A percentile compares a stretch with the other conserved stretches of the same genome.
phyloP scores from a whole-genome alignment of 2,113 vertebrate species.

The Symphodus melops region DNA sequence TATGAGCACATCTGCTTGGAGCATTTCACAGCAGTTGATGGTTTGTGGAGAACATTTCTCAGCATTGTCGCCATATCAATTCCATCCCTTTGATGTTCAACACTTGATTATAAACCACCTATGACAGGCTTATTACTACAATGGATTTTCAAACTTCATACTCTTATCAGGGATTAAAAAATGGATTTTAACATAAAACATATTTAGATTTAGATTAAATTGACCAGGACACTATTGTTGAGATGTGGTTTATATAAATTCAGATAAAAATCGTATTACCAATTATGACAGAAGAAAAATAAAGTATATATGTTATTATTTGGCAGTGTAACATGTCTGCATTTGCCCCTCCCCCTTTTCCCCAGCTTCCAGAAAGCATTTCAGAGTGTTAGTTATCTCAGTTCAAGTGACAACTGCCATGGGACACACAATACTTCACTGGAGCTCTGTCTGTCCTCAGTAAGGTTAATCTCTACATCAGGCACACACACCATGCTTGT shows the following conservation, averaged over 20 bases:
- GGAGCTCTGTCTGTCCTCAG: conserved; percentile 54
- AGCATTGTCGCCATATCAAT: conserved; percentile 73
- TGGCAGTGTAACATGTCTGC: conserved; percentile 33
- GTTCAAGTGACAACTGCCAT: conserved; percentile 64
- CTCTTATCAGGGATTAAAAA: conserved; percentile 29
- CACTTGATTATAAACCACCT: conserved; percentile 67
- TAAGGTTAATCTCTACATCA: conserved; percentile 81
- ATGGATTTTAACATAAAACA: conserved; percentile 25
- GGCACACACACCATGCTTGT: conserved; percentile 63
- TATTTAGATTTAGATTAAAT: too few species aligned
- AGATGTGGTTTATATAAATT: neutral
- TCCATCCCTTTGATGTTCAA: conserved; percentile 77
- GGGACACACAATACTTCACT: conserved; percentile 54
- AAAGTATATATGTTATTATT: neutral
- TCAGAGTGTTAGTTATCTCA: conserved; percentile 43
- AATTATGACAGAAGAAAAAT: neutral
- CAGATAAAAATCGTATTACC: conserved; percentile 1
- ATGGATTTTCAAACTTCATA: conserved; percentile 68
- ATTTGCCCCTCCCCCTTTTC: conserved; percentile 8
- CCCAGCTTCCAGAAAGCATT: conserved; percentile 31
- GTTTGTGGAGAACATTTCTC: conserved; percentile 61
- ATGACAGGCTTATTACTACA: conserved; percentile 68
- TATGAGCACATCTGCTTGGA: conserved; percentile 54
- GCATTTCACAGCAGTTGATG: conserved; percentile 42
- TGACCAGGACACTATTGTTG: conserved; percentile 22